These are phyloP conservation scores for Philopotamus ludificatus DNA, from an alignment of 1,140 invertebrate genomes.

Conservation along the genomic window DNA sequence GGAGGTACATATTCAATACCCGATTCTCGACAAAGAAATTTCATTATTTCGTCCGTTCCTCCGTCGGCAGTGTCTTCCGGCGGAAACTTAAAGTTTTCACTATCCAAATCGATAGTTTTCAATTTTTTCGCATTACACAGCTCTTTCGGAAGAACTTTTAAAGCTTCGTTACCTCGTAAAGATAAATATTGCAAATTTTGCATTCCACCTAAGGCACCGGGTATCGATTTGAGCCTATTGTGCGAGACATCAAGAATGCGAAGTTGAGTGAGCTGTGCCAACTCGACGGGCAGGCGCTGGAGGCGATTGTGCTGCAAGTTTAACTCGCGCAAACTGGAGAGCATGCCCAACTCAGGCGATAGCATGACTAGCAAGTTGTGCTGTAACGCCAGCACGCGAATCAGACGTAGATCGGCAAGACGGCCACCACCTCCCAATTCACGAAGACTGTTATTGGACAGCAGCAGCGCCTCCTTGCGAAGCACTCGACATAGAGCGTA, in stretches of 20 bases:
- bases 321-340: slow-evolving; percentile 66
- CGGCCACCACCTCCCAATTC: slow-evolving; percentile 69
- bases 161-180: slow-evolving; percentile 58
- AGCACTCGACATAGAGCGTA: slow-evolving; percentile 77
- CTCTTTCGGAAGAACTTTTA: slow-evolving; percentile 62
- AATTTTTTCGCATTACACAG: slow-evolving; percentile 62
- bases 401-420: slow-evolving; percentile 64
- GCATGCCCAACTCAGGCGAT: slow-evolving; percentile 60
- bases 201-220: slow-evolving; percentile 64
- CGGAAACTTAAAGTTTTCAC: slow-evolving; percentile 63
- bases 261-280: slow-evolving; percentile 63
- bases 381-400: slow-evolving; percentile 71
- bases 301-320: slow-evolving; percentile 66
- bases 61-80: slow-evolving; percentile 57
- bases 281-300: slow-evolving; percentile 65
- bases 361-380: slow-evolving; percentile 66
- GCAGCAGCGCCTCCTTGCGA: slow-evolving; percentile 66
- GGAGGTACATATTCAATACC: slow-evolving; percentile 49
- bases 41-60: slow-evolving; percentile 66
- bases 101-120: slow-evolving; percentile 60
- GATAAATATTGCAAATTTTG: slow-evolving; percentile 59
- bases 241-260: slow-evolving; percentile 67
- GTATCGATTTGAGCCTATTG: slow-evolving; percentile 68
- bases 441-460: slow-evolving; percentile 67
- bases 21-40: slow-evolving; percentile 61